Evolutionary conservation across 2,888 invertebrate genomes (phyloP), one percentile per base, ranked within the genome.

Genomic region (Pristionchus arcanus): DNA sequence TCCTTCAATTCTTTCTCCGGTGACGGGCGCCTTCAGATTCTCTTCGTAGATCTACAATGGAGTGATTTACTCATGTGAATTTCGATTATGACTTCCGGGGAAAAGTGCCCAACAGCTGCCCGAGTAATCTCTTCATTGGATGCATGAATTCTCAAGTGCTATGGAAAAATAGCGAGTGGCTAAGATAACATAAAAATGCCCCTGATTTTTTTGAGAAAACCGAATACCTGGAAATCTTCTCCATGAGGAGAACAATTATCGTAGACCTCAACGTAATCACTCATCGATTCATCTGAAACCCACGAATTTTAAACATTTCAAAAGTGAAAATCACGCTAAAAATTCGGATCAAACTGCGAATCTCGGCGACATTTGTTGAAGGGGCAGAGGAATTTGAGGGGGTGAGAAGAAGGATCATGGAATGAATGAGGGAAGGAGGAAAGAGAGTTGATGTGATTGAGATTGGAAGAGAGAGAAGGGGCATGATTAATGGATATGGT

Each of bases 21-120:
- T 87, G 13, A 87, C 34, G 7, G 59, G 31, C 11, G 42, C 42
- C 25, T 86, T 49, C 28, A 87, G 87, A 59, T 59, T 42, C 31
- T 87, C 87, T 31, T 87, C 74, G 87, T 71, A 87, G 86, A 86
- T 86, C 63, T 86, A 25, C 1, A 86, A 63, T 9, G 31, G 49
- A 49, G 42, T 49, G 42, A 49, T 9, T 49, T 49, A 49, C 13
- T 49, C n/a, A 74, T 19, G 28, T 4, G 28, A 68, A n/a, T 68
- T 68, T 55, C 55, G 55, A 21, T 55, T 1, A 21, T 55, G 19
- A 21, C 55, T 55, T 55, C 19, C 55, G 19, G 55, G 21, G 21
- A 55, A 21, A 55, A 55, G 5, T 11, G 4, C 4, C 1, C 0
- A 55, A 19, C 55, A 55, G 19, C 55, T 55, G 55, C 5, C 21